These are phyloP conservation scores for Mycogona germanica DNA, from an alignment of 2,888 invertebrate species.

Conservation along the genomic window DNA sequence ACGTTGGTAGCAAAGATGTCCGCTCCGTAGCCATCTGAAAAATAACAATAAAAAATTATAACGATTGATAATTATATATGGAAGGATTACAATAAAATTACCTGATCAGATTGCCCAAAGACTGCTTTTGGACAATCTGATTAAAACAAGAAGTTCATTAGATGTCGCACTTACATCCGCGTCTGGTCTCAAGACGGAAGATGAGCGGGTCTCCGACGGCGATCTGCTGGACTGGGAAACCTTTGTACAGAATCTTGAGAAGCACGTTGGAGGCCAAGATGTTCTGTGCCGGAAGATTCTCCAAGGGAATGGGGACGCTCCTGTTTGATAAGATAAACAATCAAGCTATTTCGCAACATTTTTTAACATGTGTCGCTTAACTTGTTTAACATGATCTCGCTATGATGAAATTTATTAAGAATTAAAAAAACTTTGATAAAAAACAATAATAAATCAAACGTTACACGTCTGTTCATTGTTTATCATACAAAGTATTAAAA, in stretches of 20 bases:
- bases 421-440: too few relatives aligned
- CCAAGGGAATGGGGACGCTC: slow-evolving; percentile 73
- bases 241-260: slow-evolving; percentile 73
- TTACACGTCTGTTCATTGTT: too few relatives aligned
- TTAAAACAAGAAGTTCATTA: not conserved
- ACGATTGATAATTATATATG: not conserved
- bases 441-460: too few relatives aligned
- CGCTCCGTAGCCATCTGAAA: slow-evolving; percentile 39
- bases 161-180: slow-evolving; percentile 42
- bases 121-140: not conserved
- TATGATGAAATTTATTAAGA: too few relatives aligned
- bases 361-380: too few relatives aligned
- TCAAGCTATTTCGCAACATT: not conserved
- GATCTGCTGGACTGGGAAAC: slow-evolving; percentile 80
- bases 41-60: not conserved
- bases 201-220: slow-evolving; percentile 86
- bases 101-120: too few relatives aligned
- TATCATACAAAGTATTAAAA: too few relatives aligned
- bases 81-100: not conserved
- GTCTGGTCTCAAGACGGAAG: slow-evolving; percentile 76
- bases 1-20: slow-evolving; percentile 91
- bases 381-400: too few relatives aligned
- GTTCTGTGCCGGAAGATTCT: slow-evolving; percentile 82
- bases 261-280: slow-evolving; percentile 78
- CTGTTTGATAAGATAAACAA: slow-evolving; percentile 36